phyloP scores from a whole-genome alignment of 2,113 vertebrate species.

The Vimba vimba region DNA sequence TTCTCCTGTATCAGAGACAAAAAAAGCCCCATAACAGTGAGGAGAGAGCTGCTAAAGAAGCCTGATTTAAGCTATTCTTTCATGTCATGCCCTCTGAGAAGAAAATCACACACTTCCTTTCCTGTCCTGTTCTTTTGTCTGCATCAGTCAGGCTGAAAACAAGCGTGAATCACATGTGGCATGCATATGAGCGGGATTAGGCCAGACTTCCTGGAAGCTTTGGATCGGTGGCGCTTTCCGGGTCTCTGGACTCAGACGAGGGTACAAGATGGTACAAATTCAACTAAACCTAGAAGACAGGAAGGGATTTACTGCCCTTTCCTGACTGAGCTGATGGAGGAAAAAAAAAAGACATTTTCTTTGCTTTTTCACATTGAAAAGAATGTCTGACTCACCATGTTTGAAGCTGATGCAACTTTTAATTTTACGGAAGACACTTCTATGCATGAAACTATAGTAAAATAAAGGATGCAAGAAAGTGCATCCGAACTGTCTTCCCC shows the following conservation, averaged over 20 bases:
- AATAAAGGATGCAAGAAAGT: conserved; percentile 76
- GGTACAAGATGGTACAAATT: conserved; percentile 52
- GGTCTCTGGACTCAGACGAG: conserved; percentile 61
- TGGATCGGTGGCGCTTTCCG: conserved; percentile 67
- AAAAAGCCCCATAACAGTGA: not conserved
- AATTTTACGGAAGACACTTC: conserved; percentile 84
- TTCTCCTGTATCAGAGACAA: not conserved
- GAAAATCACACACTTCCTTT: conserved; percentile 31
- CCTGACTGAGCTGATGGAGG: not conserved
- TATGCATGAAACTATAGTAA: conserved; percentile 79
- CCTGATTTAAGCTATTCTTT: conserved; percentile 23
- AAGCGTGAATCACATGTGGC: conserved; percentile 64
- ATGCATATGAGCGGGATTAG: conserved; percentile 69
- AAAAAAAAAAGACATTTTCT: not conserved
- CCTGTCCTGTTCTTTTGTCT: conserved; percentile 64
- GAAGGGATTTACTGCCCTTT: not conserved
- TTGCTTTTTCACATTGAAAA: not conserved
- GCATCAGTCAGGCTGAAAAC: conserved; percentile 45
- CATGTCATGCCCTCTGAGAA: not conserved
- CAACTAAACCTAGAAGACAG: conserved; percentile 33
- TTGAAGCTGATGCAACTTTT: conserved; percentile 83
- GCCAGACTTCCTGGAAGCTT: conserved; percentile 65
- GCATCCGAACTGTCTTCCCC: conserved; percentile 74
- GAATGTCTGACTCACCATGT: conserved; percentile 80
- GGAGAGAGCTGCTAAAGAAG: conserved; percentile 3